A percentile compares a stretch with the other conserved stretches of the same genome.
Conservation (phyloP, 92 coral and sea anemone genomes). For the Nematostella vectensis region DNA sequence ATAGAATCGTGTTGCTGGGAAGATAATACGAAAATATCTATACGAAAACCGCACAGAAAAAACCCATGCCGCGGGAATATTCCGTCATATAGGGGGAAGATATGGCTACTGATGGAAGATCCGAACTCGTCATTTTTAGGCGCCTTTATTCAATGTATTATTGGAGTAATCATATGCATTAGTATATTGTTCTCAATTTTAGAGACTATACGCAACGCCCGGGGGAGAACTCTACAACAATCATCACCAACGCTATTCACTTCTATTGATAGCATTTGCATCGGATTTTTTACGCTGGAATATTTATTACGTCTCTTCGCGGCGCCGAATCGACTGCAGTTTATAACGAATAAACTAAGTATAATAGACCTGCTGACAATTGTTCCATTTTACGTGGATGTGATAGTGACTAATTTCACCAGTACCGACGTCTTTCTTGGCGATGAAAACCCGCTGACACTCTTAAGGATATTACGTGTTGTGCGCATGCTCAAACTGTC, state of each 20-base stretch:
- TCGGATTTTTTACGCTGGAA: constrained; percentile 70
- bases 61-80: background rate
- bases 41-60: constrained; percentile 5
- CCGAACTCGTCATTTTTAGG: constrained; percentile 41
- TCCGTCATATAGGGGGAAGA: constrained; percentile 13
- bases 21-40: constrained; percentile 25
- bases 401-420: constrained; percentile 28
- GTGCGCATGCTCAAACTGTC: constrained; percentile 80
- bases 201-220: constrained; percentile 41
- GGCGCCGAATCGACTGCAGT: constrained; percentile 33
- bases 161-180: constrained; percentile 64
- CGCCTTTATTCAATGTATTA: constrained; percentile 38
- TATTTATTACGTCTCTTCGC: constrained; percentile 73
- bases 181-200: constrained; percentile 52
- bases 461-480: constrained; percentile 73
- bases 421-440: constrained; percentile 20
- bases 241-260: constrained; percentile 40
- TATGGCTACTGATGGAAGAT: constrained; percentile 62
- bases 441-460: constrained; percentile 43
- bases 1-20: constrained; percentile 84
- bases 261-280: constrained; percentile 49
- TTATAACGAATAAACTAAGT: constrained; percentile 57
- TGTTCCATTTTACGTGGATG: constrained; percentile 62
- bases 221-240: constrained; percentile 40
- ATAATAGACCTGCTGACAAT: constrained; percentile 74